Base-by-base conservation (phyloP, 2,888 invertebrate species). In the Napeogenes inachia region DNA sequence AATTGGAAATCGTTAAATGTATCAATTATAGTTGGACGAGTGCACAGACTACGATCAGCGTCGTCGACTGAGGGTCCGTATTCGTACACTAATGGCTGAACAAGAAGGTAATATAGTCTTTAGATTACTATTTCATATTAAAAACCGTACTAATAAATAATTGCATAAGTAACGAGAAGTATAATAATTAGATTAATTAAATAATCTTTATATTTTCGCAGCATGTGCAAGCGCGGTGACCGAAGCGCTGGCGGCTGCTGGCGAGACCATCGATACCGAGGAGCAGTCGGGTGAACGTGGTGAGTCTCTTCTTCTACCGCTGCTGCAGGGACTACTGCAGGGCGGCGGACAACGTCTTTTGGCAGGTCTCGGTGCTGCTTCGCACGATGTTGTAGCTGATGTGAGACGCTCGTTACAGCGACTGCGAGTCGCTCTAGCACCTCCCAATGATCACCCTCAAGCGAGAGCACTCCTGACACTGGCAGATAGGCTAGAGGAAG, bases 31-130 rank as follows among this genome's bases (percentile, higher is more conserved):
- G 97, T 92, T 97, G 91, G 95, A 96, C 85, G 93, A 94, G 87
- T 94, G 95, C 84, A 94, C 93, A 72, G 95, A 95, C 84, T 96
- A 96, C 95, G 97, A 97, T 85, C 95, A 95, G 85, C 93, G 96
- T 77, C 94, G 96, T 77, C 93, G 93, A 74, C 93, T 97, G 80
- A 92, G 97, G 83, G 94, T 94, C 76, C 93, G 96, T 86, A 92
- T 97, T 77, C 94, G 95, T 76, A 93, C 94, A 84, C 93, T 97
- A 80, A 95, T 96, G 94, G 96, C 96, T 76, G 95, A 95, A 91
- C 94, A 95, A 85, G 95, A 95, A 94, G 96, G 97, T 97, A 91
- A 73, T 38, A 30, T 33, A 10, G 3, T 46, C 6, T 60, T 57
- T 4, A 46, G 33, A 30, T 45, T 46, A 10, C 3, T 42, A 42